phyloP scores from a whole-genome alignment of 2,888 invertebrate species.

The Acronicta alni region DNA sequence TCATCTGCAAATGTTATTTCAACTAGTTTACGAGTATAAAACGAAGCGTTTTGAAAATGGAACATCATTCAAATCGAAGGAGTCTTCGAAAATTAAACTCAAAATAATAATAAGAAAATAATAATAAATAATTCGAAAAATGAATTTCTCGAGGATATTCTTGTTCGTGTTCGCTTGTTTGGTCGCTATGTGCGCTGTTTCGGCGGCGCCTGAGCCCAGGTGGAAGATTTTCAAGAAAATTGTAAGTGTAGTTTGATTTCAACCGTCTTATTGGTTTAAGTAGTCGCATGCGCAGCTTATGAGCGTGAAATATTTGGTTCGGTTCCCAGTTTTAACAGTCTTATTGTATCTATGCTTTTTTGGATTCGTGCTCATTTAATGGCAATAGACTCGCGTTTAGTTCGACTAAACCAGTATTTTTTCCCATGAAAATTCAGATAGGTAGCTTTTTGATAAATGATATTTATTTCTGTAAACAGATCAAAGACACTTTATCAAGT shows the following conservation, averaged over 20 bases:
- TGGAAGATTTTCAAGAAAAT: slow-evolving; percentile 76
- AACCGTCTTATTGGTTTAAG: too few relatives aligned
- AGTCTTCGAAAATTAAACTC: slow-evolving; percentile 14
- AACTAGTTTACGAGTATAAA: slow-evolving; percentile 23
- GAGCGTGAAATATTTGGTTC: background rate
- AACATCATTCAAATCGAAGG: slow-evolving; percentile 41
- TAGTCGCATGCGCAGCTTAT: too few relatives aligned
- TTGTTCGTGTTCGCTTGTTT: slow-evolving; percentile 69
- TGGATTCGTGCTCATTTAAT: too few relatives aligned
- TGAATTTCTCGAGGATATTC: slow-evolving; percentile 70
- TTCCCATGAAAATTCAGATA: too few relatives aligned
- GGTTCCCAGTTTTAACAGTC: too few relatives aligned
- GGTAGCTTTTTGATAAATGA: too few relatives aligned
- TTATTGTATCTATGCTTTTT: too few relatives aligned
- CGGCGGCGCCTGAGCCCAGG: slow-evolving; percentile 68
- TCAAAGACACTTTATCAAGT: too few relatives aligned
- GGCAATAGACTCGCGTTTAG: too few relatives aligned
- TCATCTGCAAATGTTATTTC: background rate
- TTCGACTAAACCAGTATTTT: too few relatives aligned
- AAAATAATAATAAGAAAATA: slow-evolving; percentile 19
- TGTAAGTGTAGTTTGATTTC: slow-evolving; percentile 60
- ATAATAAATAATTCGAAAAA: slow-evolving; percentile 47
- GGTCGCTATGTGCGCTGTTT: slow-evolving; percentile 63
- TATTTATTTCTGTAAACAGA: too few relatives aligned
- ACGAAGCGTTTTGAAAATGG: background rate